Conservation (phyloP, 2,797 vertebrate species). For the Amblyraja radiata region DNA sequence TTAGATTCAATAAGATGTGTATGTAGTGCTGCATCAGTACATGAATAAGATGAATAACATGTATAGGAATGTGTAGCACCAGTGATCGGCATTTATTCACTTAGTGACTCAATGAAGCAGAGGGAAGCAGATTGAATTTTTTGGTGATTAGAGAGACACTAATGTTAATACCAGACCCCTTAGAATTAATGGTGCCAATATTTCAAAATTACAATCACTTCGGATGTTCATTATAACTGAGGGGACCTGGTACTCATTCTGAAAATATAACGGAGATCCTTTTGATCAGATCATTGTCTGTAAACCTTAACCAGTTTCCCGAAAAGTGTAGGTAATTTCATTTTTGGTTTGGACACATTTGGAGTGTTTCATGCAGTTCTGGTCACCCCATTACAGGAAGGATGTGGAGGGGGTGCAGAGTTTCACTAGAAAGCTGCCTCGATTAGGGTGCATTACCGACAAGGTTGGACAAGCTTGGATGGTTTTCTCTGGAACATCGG, state of each 20-base stretch:
- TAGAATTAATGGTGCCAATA: not conserved
- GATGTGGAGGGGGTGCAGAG: no score
- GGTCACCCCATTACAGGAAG: no score
- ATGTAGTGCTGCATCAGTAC: not conserved
- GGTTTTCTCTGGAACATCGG: no score
- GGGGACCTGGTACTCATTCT: not conserved
- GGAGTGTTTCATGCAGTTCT: no score
- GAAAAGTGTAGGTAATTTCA: not conserved
- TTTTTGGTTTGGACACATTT: not conserved
- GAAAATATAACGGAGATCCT: not conserved
- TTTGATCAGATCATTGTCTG: not conserved
- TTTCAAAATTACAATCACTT: not conserved
- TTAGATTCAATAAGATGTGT: not conserved
- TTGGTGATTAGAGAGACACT: no score
- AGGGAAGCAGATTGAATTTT: not conserved
- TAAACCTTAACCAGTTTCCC: not conserved
- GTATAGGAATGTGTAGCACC: not conserved
- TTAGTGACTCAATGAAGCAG: not conserved
- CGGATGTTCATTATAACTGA: not conserved
- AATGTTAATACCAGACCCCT: not conserved
- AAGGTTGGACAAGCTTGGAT: no score
- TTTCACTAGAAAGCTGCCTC: no score
- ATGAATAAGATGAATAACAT: not conserved
- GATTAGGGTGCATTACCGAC: no score
- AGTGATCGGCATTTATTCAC: not conserved